A percentile compares a stretch with the other conserved stretches of the same genome.
Conservation (phyloP, 2,888 invertebrate species). For the Drosophila testacea region DNA sequence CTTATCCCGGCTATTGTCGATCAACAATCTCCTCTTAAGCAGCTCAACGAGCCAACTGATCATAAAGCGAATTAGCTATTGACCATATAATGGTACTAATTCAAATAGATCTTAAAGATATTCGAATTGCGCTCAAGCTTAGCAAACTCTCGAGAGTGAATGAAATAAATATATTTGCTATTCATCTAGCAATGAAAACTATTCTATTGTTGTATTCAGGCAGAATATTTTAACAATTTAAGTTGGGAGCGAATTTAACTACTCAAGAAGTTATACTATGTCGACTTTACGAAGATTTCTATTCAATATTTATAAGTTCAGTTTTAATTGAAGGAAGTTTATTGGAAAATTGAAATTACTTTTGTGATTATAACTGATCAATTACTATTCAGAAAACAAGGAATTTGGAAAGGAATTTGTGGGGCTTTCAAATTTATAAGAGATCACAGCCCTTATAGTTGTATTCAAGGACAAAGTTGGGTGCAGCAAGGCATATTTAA, state of each 20-base stretch:
- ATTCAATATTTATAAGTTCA: no score
- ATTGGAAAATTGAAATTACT: no score
- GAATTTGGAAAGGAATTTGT: no score
- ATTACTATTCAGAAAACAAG: no score
- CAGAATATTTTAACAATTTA: no score
- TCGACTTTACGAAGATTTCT: no score
- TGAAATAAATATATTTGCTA: background rate
- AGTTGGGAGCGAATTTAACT: no score
- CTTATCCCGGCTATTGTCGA: slow-evolving; percentile 30
- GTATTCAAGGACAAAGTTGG: background rate
- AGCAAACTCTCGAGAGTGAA: background rate
- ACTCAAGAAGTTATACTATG: no score
- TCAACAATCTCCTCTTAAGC: slow-evolving; percentile 16
- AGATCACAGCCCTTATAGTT: background rate
- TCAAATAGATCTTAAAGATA: slow-evolving; percentile 12
- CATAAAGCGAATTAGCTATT: slow-evolving; percentile 25
- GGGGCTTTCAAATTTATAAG: no score
- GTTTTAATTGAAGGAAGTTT: no score
- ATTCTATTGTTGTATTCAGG: no score
- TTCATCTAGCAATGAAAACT: background rate
- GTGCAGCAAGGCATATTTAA: slow-evolving; percentile 4
- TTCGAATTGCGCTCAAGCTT: background rate
- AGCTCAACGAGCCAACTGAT: slow-evolving; percentile 4
- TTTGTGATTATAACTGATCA: no score
- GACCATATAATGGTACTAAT: slow-evolving; percentile 8